Base-by-base conservation (phyloP, 2,888 invertebrate species). In the Gymnosoma rotundatum region DNA sequence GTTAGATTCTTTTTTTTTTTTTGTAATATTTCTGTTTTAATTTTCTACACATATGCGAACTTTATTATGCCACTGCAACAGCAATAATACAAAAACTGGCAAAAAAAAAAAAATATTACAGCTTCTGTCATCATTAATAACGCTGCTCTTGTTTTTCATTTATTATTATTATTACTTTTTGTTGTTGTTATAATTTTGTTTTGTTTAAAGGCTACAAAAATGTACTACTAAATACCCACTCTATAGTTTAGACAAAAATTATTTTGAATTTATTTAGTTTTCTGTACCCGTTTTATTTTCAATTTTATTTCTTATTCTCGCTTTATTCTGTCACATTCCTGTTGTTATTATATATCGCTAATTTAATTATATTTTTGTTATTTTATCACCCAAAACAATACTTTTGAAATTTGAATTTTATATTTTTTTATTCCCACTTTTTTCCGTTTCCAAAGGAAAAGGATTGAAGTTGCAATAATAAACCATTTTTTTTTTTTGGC, bases 301-400 rank as follows among this genome's bases (percentile, higher is more conserved):
- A 42, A 12, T 21, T 20, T 56, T 69, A 54, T 69, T 69, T 54
- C 16, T 42, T 54, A 10, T 69, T 38, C 12, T 45, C 48, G 56
- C 54, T 16, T 20, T 14, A 42, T 54, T 18, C n/a, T 60, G 60
- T 50, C 14, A 36, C 72, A 72, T 64, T 72, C n/a, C 42, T 14
- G 12, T 36, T 20, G 16, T 52, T 54, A n/a, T 25, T 50, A 20
- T 20, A 52, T 52, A 38, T 78, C 32, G n/a, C 42, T 42, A 66
- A 72, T 79, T 79, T 79, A 72, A 79, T 72, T 72, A 64, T 64
- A 79, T 72, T 66, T 79, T 76, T 10, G 38, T 61, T 58, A 66
- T 21, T 66, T 56, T 58, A 74, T 38, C 21, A 32, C 21, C 2
- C 16, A 16, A 50, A 61, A 18, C 52, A 10, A 38, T 48, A 38